Base-by-base conservation (phyloP, 2,797 vertebrate species). In the Paratrypauchen microcephalus region DNA sequence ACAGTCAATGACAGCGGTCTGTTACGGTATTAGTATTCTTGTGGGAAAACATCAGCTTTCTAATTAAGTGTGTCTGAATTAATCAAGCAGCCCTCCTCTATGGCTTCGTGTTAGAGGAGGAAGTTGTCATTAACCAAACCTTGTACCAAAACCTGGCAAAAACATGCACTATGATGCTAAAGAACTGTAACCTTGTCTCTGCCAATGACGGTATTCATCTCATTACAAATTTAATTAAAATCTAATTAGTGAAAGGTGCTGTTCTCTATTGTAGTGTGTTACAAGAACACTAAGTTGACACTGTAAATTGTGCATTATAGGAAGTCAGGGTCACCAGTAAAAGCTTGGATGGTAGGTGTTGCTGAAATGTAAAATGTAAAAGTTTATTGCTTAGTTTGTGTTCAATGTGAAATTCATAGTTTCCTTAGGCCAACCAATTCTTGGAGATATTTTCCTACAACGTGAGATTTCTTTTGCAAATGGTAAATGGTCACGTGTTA, bases 21-120 rank as follows among this genome's bases (percentile, higher is more conserved):
- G 73, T 74, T 63, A 19, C 56, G 72, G 90, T 83, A 91, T 87
- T 79, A 73, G 81, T 87, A 90, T 88, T 91, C 91, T 92, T 83
- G 63, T 75, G 91, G 91, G 91, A 91, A 90, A 92, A 86, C 75
- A 82, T 88, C 89, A 87, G 84, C 86, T 78, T 92, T 91, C 86
- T 92, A 92, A 94, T 94, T 92, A 92, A 91, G 86, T 90, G 87
- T 79, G 90, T 92, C 89, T 86, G 83, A 92, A 92, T 93, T 89
- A 92, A 92, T 92, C 88, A 92, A 90, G 86, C 85, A 79, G 83
- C 79, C 83, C 67, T 69, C 85, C 76, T 60, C 76, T 74, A 70
- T 71, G 83, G 65, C 70, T 80, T 68, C 60, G 74, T 79, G 82
- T 86, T 75, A 75, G 83, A 80, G 74, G 75, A 84, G 78, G 68